phyloP scores from a whole-genome alignment of 2,797 vertebrate species.

The Leptatherina wallacei region DNA sequence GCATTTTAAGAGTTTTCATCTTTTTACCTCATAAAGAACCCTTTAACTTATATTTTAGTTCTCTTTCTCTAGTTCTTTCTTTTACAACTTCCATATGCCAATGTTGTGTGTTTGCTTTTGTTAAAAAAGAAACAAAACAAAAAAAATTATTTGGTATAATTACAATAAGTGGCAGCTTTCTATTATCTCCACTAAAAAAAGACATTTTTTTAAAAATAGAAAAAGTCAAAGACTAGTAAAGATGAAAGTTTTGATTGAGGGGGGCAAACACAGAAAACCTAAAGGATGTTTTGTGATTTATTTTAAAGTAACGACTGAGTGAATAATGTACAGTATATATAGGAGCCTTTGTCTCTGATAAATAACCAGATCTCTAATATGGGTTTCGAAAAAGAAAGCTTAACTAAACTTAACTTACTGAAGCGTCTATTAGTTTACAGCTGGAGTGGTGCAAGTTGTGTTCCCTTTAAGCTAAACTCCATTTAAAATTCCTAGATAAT shows the following conservation, averaged over 20 bases:
- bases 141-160: not conserved
- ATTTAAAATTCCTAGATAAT: not conserved
- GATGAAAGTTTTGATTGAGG: too few relatives aligned
- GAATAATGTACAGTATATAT: too few relatives aligned
- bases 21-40: not conserved
- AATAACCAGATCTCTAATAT: not conserved
- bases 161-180: too few relatives aligned
- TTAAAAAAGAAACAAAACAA: too few relatives aligned
- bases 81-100: too few relatives aligned
- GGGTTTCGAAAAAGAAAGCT: not conserved
- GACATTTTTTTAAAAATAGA: too few relatives aligned
- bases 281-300: too few relatives aligned
- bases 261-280: too few relatives aligned
- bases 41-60: not conserved
- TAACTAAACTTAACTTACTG: not conserved
- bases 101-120: not conserved
- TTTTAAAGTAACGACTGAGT: too few relatives aligned
- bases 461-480: not conserved
- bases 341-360: not conserved
- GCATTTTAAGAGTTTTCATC: not conserved
- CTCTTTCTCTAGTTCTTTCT: not conserved
- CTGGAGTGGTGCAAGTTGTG: not conserved
- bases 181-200: too few relatives aligned
- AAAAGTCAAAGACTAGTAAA: too few relatives aligned
- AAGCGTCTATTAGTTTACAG: not conserved